These are phyloP conservation scores for Diadema setosum DNA, from an alignment of 35 echinoderm and acorn worm genomes.

Conservation along the genomic window DNA sequence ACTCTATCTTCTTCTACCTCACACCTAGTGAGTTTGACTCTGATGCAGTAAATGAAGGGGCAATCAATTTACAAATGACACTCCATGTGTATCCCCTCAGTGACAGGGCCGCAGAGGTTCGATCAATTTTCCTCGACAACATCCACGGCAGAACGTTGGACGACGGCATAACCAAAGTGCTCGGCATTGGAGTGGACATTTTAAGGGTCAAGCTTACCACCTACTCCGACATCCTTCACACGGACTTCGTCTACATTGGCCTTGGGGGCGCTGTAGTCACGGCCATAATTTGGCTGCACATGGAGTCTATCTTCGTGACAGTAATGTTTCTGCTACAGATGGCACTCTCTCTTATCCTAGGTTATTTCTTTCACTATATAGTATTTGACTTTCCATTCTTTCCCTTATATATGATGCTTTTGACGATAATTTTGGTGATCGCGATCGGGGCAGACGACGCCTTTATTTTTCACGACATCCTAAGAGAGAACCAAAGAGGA, in stretches of 20 bases:
- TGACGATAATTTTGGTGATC: constrained; percentile 53
- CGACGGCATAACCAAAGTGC: constrained; percentile 42
- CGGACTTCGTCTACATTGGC: constrained; percentile 54
- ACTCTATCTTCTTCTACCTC: constrained; percentile 59
- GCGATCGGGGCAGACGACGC: constrained; percentile 92
- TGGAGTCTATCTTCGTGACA: constrained; percentile 59
- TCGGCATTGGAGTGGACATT: constrained; percentile 4
- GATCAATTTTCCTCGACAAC: constrained; percentile 54
- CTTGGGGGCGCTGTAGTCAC: constrained; percentile 23
- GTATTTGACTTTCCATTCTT: constrained; percentile 76
- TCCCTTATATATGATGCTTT: constrained; percentile 72
- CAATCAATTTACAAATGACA: not conserved
- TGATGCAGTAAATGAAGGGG: not conserved
- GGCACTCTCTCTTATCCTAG: constrained; percentile 58
- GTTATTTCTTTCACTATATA: constrained; percentile 63
- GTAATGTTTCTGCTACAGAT: constrained; percentile 57
- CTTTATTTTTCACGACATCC: constrained; percentile 77
- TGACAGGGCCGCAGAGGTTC: not conserved
- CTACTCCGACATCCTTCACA: constrained; percentile 26
- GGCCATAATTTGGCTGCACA: constrained; percentile 76
- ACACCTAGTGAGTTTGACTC: constrained; percentile 6
- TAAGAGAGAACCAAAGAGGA: not conserved
- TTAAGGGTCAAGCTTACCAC: constrained; percentile 47
- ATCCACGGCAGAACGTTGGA: not conserved
- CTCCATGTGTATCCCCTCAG: constrained; percentile 34